phyloP scores from a whole-genome alignment of 2,113 vertebrate species.

The Eclectus roratus region DNA sequence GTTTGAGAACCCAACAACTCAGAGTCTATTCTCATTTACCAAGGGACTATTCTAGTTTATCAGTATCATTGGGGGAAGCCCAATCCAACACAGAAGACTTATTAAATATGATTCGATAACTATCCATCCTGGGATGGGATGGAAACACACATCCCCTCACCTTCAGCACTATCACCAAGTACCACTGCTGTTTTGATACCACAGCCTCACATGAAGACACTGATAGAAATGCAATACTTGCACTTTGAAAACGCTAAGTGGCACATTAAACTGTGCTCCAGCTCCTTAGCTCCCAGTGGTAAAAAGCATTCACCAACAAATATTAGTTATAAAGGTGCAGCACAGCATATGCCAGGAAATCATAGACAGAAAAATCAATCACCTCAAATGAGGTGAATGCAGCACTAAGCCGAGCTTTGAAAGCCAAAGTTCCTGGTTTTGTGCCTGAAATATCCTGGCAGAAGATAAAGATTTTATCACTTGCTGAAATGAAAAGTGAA shows the following conservation, averaged over 20 bases:
- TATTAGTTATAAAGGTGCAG: slow-evolving; percentile 35
- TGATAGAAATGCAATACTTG: background rate
- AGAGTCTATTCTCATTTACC: background rate
- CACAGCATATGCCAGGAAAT: background rate
- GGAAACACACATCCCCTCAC: background rate
- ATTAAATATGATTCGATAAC: background rate
- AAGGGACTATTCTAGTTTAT: background rate
- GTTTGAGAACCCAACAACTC: background rate
- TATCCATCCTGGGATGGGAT: background rate
- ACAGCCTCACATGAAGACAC: background rate
- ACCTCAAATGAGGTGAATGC: background rate
- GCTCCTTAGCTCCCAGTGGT: background rate
- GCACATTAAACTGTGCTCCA: slow-evolving; percentile 44
- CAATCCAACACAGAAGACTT: background rate
- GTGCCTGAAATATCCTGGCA: background rate
- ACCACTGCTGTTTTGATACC: accelerated
- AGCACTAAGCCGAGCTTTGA: background rate
- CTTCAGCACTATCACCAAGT: background rate
- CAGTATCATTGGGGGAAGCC: background rate
- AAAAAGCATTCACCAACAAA: slow-evolving; percentile 12
- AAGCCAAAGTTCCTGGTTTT: background rate
- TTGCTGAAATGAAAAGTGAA: background rate
- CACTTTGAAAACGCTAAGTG: slow-evolving; percentile 1
- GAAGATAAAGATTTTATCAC: slow-evolving; percentile 9
- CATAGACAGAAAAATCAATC: slow-evolving; percentile 28